Base-by-base conservation (phyloP, 1,140 invertebrate species). In the Cherax quadricarinatus region DNA sequence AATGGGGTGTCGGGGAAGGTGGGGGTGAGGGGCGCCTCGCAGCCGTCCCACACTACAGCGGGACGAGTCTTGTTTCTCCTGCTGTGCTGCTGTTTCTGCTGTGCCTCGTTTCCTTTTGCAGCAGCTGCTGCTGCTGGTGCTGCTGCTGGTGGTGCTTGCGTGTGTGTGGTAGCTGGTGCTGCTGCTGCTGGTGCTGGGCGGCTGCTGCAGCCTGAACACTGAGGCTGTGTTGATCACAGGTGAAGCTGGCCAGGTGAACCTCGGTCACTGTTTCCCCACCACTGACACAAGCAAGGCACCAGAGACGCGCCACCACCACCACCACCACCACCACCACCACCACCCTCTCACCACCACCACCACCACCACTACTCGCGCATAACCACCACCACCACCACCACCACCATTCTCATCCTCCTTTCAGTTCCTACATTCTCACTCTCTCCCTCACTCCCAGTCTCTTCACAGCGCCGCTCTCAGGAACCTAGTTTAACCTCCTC, bases 1-100 rank as follows among this genome's bases (percentile, higher is more conserved):
- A 89, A 89, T 89, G 88, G 84, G 70, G 87, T 70, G 60, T 79
- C 53, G 78, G 53, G 53, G 9, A 53, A 66, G 80, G 88, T 18
- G 88, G 80, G 88, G 81, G 41, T 21, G 70, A n/a, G 70, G 12
- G n/a, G 70, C n/a, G 70, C 9, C 9, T 57, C 53, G 9, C 53
- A 10, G 53, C 14, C 62, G 62, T 5, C 62, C 18, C 14, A 75
- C 70, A 75, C 70, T 4, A 21, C 16, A 6, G 18, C 16, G 16
- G 62, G 66, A 6, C 7, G n/a, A 66, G 62, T 66, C 62, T 18
- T 66, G 62, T 66, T 66, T 12, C 21, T 66, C 10, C 62, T 18
- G 62, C 53, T 57, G 14, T 66, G 62, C 16, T 66, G 62, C 16
- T 21, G 21, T 18, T 66, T 66, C 14, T 66, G 18, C 14, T 16